phyloP scores from a whole-genome alignment of 2,888 invertebrate species.

The Trissonchulus sp. region DNA sequence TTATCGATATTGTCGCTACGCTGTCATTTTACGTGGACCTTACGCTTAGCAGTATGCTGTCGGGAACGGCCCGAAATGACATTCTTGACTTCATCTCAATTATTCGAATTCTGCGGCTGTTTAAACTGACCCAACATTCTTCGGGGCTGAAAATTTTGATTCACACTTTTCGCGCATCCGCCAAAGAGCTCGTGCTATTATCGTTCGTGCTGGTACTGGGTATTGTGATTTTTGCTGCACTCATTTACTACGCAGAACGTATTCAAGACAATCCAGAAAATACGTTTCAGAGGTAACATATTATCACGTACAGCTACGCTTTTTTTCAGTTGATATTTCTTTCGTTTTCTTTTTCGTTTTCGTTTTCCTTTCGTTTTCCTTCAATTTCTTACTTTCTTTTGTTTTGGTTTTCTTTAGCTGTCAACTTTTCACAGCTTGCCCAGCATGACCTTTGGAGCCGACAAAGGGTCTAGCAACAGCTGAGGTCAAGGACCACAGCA shows the following conservation, averaged over 20 bases:
- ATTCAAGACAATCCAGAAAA: conserved; percentile 85
- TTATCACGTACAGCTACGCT: too few relatives aligned
- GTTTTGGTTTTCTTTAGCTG: too few relatives aligned
- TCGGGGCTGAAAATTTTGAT: conserved; percentile 88
- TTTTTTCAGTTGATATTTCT: too few relatives aligned
- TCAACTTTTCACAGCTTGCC: too few relatives aligned
- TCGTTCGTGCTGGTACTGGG: conserved; percentile 91
- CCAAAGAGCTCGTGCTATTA: conserved; percentile 77
- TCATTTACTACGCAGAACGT: conserved; percentile 90
- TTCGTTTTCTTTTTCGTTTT: too few relatives aligned
- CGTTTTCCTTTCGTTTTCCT: too few relatives aligned
- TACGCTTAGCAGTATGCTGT: conserved; percentile 56
- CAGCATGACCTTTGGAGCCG: too few relatives aligned
- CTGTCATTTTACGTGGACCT: conserved; percentile 85
- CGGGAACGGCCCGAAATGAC: conserved; percentile 20
- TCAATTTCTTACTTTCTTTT: too few relatives aligned
- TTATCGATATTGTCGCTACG: conserved; percentile 86
- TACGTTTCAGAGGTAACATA: conserved; percentile 71
- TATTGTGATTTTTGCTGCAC: conserved; percentile 88
- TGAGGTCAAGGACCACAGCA: too few relatives aligned
- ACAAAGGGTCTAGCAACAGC: too few relatives aligned
- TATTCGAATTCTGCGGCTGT: conserved; percentile 80
- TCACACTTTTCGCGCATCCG: conserved; percentile 86
- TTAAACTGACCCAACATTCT: conserved; percentile 78
- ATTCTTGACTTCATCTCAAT: conserved; percentile 83